Base-by-base conservation (phyloP, 2,888 invertebrate species). In the Apamea anceps region DNA sequence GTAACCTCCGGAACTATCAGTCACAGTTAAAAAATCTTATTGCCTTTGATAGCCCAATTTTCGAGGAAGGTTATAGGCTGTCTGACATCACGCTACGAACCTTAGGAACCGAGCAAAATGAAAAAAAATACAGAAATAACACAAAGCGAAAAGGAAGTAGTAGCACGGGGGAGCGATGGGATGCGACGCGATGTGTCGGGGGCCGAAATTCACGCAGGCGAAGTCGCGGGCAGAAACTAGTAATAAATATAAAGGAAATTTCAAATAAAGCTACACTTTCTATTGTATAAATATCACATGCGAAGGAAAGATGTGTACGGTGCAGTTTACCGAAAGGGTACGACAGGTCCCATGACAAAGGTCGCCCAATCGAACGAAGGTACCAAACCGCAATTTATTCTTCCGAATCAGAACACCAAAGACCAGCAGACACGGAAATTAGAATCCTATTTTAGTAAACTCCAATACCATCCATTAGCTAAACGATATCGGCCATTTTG, bases 401-500 rank as follows among this genome's bases (percentile, higher is more conserved):
- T 10, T n/a, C 65, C 21, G 60, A 81, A 81, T 75, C 54, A 8
- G 8, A 65, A 63, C 48, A 80, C 28, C 15, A 68, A 70, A 81
- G 37, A 15, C 28, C 65, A 32, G 54, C 63, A 81, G 45, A 57
- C 57, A 70, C 28, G 81, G 37, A 42, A 68, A 70, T 57, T 57
- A 48, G 8, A 48, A 28, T 75, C 21, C n/a, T 51, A 75, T 81
- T 81, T 81, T 60, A 81, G 75, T 70, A 51, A 51, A 75, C 13
- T 48, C 63, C 68, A 62, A 42, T 54, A 63, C 45, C 32, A 72
- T 54, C 63, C 37, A 76, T 79, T 82, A 77, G 77, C 67, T 68
- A 76, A 75, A 72, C 37, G 63, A 72, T 75, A 77, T 70, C 75
- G 28, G 42, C 72, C 42, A 75, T 86, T 81, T 74, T 74, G 57